Percentiles rank a stretch among this genome's conserved stretches.
Conservation (phyloP, 2,797 vertebrate genomes). For the Peromyscus nudipes region DNA sequence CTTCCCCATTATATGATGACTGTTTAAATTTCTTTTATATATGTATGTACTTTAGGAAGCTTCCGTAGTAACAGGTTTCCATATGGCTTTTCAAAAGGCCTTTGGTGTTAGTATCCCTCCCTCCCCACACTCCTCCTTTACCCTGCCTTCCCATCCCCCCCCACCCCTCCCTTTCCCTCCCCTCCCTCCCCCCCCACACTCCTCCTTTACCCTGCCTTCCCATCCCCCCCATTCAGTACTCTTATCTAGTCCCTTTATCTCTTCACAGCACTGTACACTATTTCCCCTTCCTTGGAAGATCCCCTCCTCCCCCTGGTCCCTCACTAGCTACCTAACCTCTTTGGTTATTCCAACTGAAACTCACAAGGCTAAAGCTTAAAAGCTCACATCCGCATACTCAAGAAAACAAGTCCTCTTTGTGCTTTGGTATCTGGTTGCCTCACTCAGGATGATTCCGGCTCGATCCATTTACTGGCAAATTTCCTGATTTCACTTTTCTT, state of each 20-base stretch:
- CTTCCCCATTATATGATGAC: neutral
- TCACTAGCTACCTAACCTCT: neutral
- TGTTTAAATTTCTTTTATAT: neutral
- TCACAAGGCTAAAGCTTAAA: neutral
- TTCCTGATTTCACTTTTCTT: neutral
- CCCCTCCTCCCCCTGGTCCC: neutral
- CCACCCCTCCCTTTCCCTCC: too few species aligned
- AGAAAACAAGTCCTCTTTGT: neutral
- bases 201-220: neutral
- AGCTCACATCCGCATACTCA: neutral
- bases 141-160: too few species aligned
- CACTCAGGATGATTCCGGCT: neutral
- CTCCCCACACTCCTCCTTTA: too few species aligned
- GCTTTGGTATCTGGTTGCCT: neutral
- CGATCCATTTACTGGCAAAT: neutral
- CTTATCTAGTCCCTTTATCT: neutral
- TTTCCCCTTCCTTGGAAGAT: neutral
- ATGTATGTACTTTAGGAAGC: neutral
- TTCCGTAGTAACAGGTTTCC: neutral
- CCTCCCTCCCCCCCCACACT: too few species aligned
- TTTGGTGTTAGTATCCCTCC: neutral
- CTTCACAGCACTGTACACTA: neutral
- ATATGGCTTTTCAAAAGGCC: neutral
- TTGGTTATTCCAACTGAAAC: neutral
- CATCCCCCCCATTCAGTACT: neutral